Percentiles rank a stretch among this genome's conserved stretches.
Conservation (phyloP, 2,888 invertebrate genomes). For the Onchidella celtica region DNA sequence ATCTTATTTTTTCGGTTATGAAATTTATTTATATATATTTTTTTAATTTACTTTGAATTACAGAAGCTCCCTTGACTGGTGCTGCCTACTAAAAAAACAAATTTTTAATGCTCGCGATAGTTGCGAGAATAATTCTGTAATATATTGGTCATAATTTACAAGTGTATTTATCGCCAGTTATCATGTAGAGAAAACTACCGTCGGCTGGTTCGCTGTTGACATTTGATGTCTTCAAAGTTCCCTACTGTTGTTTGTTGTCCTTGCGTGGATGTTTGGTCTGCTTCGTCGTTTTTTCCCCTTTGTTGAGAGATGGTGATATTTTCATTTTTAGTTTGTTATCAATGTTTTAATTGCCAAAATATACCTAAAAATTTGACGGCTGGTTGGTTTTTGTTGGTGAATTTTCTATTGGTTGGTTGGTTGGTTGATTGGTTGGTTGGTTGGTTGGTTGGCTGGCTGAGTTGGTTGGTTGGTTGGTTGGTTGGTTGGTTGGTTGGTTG, state of each 20-base stretch:
- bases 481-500: not conserved
- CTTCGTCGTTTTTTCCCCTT: conserved; percentile 11
- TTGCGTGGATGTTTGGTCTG: conserved; percentile 15
- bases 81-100: too few species aligned
- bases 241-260: conserved; percentile 7
- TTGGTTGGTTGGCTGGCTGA: not conserved
- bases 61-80: not conserved
- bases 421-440: not conserved
- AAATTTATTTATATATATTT: too few species aligned
- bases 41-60: too few species aligned
- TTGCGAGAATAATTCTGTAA: not conserved
- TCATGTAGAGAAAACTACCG: conserved; percentile 20
- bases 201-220: conserved; percentile 19
- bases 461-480: not conserved
- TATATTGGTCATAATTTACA: not conserved
- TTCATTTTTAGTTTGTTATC: conserved; percentile 39
- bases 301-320: conserved; percentile 28
- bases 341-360: conserved; percentile 45
- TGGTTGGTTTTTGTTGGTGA: too few species aligned
- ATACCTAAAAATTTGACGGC: conserved; percentile 25
- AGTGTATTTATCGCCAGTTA: conserved; percentile 1
- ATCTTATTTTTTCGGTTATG: too few species aligned
- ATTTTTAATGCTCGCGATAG: not conserved
- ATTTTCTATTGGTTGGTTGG: too few species aligned
- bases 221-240: not conserved